These are phyloP conservation scores for Hydrozoanthus tunicans DNA, from an alignment of 64 coral and sea anemone genomes.

Conservation along the genomic window DNA sequence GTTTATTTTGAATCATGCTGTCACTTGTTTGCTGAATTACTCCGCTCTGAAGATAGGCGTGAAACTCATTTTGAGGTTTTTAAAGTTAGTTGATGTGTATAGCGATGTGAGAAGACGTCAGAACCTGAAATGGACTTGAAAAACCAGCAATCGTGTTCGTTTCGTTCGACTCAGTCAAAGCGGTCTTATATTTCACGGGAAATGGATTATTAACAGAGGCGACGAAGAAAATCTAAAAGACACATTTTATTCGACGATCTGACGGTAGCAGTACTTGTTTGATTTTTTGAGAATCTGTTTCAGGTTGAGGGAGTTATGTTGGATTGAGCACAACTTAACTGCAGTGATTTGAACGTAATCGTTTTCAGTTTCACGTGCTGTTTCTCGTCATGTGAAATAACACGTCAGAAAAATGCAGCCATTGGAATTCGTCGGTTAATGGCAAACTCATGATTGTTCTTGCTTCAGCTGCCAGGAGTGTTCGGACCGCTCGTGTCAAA, in stretches of 20 bases:
- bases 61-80: background rate
- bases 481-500: background rate
- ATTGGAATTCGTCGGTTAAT: background rate
- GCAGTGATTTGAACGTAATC: background rate
- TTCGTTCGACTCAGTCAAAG: background rate
- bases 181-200: constrained; percentile 18
- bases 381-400: background rate
- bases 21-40: background rate
- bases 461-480: background rate
- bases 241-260: background rate
- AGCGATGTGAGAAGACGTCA: background rate
- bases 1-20: constrained; percentile 4
- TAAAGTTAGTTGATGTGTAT: background rate
- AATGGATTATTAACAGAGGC: background rate
- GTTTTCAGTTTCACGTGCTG: background rate
- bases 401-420: too few relatives aligned
- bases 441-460: background rate
- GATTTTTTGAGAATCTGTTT: background rate
- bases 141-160: background rate
- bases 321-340: background rate
- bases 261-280: background rate
- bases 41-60: background rate
- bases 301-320: background rate
- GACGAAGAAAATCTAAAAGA: background rate
- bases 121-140: background rate